Conservation (phyloP, 2,113 vertebrate species). For the Mugil cephalus region DNA sequence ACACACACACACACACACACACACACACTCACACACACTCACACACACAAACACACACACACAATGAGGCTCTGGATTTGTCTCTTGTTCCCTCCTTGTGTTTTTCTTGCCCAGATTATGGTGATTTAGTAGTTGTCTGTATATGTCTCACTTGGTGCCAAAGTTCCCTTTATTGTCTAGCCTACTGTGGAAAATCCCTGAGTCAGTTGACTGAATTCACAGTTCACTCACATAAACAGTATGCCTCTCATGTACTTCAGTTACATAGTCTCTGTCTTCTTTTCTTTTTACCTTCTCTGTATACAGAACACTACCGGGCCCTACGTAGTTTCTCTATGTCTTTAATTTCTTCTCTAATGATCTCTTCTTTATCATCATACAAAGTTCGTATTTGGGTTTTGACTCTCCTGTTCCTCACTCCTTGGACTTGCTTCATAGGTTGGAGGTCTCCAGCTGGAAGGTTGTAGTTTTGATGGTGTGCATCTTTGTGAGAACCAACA, state of each 20-base stretch:
- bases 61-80: conserved; percentile 34
- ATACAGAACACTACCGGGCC: neutral
- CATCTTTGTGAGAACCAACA: conserved; percentile 93
- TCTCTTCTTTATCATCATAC: neutral
- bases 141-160: conserved; percentile 55
- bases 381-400: neutral
- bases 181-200: conserved; percentile 66
- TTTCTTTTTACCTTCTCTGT: neutral
- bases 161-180: conserved; percentile 62
- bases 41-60: conserved; percentile 27
- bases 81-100: conserved; percentile 15
- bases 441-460: conserved; percentile 93
- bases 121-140: conserved; percentile 66
- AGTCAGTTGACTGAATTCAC: conserved; percentile 53
- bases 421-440: conserved; percentile 79
- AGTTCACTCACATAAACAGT: conserved; percentile 32
- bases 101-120: conserved; percentile 44
- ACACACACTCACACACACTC: conserved; percentile 21
- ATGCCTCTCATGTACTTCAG: conserved; percentile 10
- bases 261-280: neutral
- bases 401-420: neutral
- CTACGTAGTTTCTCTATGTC: neutral
- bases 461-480: conserved; percentile 94
- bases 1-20: too few relatives aligned
- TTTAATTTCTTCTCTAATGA: neutral